Evolutionary conservation across 2,797 vertebrate genomes (phyloP), one percentile per base, ranked within the genome.

Genomic region (Peromyscus eremicus): DNA sequence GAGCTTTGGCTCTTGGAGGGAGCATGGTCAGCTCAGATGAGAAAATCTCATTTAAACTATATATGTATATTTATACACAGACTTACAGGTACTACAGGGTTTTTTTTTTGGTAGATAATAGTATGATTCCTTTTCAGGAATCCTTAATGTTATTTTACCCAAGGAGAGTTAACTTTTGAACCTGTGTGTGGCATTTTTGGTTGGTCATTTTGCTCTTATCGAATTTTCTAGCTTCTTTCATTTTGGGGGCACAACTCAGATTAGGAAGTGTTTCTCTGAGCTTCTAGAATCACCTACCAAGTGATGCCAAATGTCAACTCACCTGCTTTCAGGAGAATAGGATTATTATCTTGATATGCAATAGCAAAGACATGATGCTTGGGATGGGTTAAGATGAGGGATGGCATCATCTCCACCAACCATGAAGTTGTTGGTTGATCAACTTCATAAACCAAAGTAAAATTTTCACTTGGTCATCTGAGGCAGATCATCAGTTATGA

Each of bases 191-290:
- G n/a, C 10, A 4, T 55, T 88, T 64, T 80, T 75, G 55, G 8
- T 68, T 49, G 43, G 23, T 13, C 79, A 40, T 86, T 94, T 71
- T 86, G 27, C 68, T 10, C 0, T 37, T 29, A 49, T 76, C 52
- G 3, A 80, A 13, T 95, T 95, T 46, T 81, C 40, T 21, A 62
- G 27, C 32, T 27, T 7, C 86, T 96, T 81, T 89, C 57, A 64
- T 12, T 37, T 34, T 32, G 40, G 19, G 12, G n/a, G 62, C 2
- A 17, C 43, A 64, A 73, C 46, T 85, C 29, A 76, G 62, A 19
- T 87, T 66, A 79, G 34, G 92, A 92, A 80, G 6, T 0, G 4
- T 62, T 27, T 92, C 68, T 6, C 0, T 62, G n/a, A 52, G 16
- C 25, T 40, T 66, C 23, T 21, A 17, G 55, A 37, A 14, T 60